These are phyloP conservation scores for Galeopsomyia nigrocyanea DNA, from an alignment of 2,888 invertebrate genomes.

Conservation along the genomic window DNA sequence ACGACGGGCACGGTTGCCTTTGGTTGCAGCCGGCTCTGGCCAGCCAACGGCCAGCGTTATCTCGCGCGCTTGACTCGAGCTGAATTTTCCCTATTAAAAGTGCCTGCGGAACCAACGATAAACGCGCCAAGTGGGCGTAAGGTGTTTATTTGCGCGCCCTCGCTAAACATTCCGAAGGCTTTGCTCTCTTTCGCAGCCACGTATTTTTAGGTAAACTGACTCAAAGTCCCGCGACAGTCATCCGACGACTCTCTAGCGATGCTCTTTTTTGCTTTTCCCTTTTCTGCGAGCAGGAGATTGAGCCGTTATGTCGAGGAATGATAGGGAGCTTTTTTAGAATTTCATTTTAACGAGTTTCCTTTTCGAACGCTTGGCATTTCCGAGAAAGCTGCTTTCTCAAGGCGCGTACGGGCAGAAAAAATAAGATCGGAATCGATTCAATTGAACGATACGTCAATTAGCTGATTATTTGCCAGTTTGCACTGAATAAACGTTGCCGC, in stretches of 20 bases:
- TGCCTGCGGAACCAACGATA: slow-evolving; percentile 5
- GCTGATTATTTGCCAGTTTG: no score
- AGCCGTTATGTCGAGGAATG: no score
- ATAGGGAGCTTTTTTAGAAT: no score
- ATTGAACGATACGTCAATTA: no score
- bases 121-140: slow-evolving; percentile 18
- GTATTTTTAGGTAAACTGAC: slow-evolving; percentile 47
- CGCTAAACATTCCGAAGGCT: slow-evolving; percentile 34
- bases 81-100: slow-evolving; percentile 23
- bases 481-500: no score
- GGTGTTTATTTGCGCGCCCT: slow-evolving; percentile 25
- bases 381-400: no score
- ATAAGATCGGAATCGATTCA: no score
- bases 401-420: no score
- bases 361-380: no score
- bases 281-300: no score
- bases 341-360: no score
- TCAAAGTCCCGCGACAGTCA: slow-evolving; percentile 30
- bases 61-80: slow-evolving; percentile 1
- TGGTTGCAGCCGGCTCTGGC: background rate
- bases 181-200: slow-evolving; percentile 21
- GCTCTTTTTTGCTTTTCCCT: no score
- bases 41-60: slow-evolving; percentile 10
- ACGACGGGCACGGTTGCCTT: slow-evolving; percentile 26
- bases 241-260: background rate